phyloP scores from a whole-genome alignment of 2,888 invertebrate species.

The Chrysopilus asiliformis region DNA sequence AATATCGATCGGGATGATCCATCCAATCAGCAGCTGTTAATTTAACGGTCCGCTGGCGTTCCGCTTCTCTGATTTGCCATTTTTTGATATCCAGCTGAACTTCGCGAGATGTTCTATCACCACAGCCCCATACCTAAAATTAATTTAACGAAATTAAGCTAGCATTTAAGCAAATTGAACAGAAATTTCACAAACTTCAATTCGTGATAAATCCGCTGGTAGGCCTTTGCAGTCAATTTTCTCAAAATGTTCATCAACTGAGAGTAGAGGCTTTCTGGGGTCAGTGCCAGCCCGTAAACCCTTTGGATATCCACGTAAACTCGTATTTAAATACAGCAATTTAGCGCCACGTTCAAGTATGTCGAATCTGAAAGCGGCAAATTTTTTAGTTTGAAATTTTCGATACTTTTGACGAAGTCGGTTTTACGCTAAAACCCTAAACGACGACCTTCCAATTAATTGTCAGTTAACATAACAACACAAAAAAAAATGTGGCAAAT shows the following conservation, averaged over 20 bases:
- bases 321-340: slow-evolving; percentile 71
- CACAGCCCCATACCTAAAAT: slow-evolving; percentile 71
- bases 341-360: slow-evolving; percentile 53
- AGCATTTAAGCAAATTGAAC: too few species aligned
- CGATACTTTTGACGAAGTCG: too few species aligned
- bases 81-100: slow-evolving; percentile 79
- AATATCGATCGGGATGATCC: slow-evolving; percentile 88
- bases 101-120: slow-evolving; percentile 61
- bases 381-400: background rate
- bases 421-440: too few species aligned
- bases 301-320: slow-evolving; percentile 70
- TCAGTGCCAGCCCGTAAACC: slow-evolving; percentile 73
- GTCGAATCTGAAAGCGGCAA: slow-evolving; percentile 35
- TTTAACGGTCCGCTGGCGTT: slow-evolving; percentile 73
- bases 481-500: too few species aligned
- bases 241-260: slow-evolving; percentile 62
- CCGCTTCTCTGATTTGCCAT: slow-evolving; percentile 82
- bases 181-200: too few species aligned
- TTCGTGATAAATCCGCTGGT: slow-evolving; percentile 46
- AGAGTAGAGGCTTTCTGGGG: slow-evolving; percentile 59
- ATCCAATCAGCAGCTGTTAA: slow-evolving; percentile 84
- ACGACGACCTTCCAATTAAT: too few species aligned
- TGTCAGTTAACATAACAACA: too few species aligned
- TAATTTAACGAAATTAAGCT: too few species aligned
- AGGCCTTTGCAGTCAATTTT: slow-evolving; percentile 52